Evolutionary conservation across 2,888 invertebrate species (phyloP).

Genomic region (Trissoscelio sp.): DNA sequence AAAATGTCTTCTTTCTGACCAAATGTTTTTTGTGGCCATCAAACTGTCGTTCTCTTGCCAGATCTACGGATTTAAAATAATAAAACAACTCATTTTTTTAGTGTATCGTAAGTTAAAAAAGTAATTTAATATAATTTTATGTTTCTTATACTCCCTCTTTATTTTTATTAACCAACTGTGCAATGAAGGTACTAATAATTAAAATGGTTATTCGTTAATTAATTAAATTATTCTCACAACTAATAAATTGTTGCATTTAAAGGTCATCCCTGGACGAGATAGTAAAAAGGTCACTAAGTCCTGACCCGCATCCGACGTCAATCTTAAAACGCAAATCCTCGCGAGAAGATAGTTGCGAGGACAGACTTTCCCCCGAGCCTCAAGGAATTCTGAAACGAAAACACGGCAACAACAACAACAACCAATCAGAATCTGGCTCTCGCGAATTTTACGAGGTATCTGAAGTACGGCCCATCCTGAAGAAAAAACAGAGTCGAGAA

Average conservation of each 20-base stretch:
- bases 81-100: too few relatives aligned
- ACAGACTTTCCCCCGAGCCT: slow-evolving; percentile 87
- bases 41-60: too few relatives aligned
- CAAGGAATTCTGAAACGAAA: slow-evolving; percentile 92
- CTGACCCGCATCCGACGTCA: slow-evolving; percentile 87
- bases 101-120: too few relatives aligned
- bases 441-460: slow-evolving; percentile 82
- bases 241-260: slow-evolving; percentile 9
- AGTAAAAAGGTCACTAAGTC: slow-evolving; percentile 86
- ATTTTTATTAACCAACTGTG: too few relatives aligned
- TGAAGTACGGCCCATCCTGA: slow-evolving; percentile 90
- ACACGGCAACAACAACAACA: slow-evolving; percentile 86
- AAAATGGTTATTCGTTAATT: too few relatives aligned
- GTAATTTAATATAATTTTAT: too few relatives aligned
- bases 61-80: too few relatives aligned
- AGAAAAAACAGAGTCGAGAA: slow-evolving; percentile 91
- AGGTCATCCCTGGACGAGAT: slow-evolving; percentile 88
- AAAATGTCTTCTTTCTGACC: too few relatives aligned
- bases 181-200: too few relatives aligned
- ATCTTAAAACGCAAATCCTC: slow-evolving; percentile 89
- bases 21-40: too few relatives aligned
- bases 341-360: slow-evolving; percentile 86
- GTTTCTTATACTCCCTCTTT: too few relatives aligned
- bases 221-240: neutral
- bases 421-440: slow-evolving; percentile 33